phyloP scores from a whole-genome alignment of 2,113 vertebrate species.

The Bothrops jararaca region DNA sequence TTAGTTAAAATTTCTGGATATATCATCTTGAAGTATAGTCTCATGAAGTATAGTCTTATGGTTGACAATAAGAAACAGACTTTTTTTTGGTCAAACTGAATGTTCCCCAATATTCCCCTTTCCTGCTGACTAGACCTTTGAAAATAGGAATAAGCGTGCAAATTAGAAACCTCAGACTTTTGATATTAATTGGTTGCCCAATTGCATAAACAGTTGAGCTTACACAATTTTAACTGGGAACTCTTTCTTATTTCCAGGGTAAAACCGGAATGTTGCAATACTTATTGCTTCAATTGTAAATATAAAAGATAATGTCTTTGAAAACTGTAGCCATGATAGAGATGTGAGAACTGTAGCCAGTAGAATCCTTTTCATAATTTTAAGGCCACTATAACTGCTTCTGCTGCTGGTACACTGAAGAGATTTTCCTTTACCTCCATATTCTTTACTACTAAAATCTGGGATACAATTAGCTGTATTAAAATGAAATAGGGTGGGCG shows the following conservation, averaged over 20 bases:
- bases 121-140: background rate
- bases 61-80: background rate
- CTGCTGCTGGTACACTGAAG: background rate
- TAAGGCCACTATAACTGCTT: too few species aligned
- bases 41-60: background rate
- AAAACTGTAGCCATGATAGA: background rate
- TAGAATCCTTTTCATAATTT: background rate
- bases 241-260: background rate
- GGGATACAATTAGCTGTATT: background rate
- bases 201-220: background rate
- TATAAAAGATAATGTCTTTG: background rate
- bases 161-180: slow-evolving; percentile 17
- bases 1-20: background rate
- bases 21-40: too few species aligned
- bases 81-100: background rate
- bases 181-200: slow-evolving; percentile 22
- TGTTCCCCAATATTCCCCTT: background rate
- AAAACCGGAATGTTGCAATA: slow-evolving; percentile 31
- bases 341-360: background rate
- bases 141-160: background rate
- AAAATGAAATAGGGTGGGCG: background rate
- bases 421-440: background rate
- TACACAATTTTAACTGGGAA: background rate
- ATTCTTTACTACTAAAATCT: background rate
- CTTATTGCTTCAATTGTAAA: background rate